Evolutionary conservation across 2,113 vertebrate genomes (phyloP), one percentile per base, ranked within the genome.

Genomic region (Cyprinodon brontotheroides): DNA sequence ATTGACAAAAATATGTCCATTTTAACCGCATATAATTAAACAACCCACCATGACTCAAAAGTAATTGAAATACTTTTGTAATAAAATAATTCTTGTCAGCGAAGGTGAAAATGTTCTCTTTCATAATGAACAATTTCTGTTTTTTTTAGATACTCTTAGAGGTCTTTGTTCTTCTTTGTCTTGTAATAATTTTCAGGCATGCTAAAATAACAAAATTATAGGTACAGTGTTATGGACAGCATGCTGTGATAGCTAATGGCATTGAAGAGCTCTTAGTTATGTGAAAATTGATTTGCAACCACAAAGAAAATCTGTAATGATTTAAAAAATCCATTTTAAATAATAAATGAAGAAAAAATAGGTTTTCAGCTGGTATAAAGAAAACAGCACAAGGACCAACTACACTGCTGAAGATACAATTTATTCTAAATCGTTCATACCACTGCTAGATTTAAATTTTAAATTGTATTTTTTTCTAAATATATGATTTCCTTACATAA

Each of bases 261-360:
- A 61, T 50, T 22, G 70, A 65, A 57, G 17, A 57, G 50, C 1
- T 22, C 11, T 72, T 39, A 45, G 59, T 48, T 29, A 39, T 48
- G 36, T 70, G 37, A 47, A 45, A 57, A 20, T 12, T 79, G 63
- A 75, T 75, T 75, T 53, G 59, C 15, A 37, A n/a, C n/a, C 37
- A 36, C 57, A 43, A 59, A 40, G 36, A 66, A 68, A 68, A 41
- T 59, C 57, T 64, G 64, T 48, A 75, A 68, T 75, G 57, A 68
- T 67, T n/a, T 0, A 10, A 5, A 36, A 50, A 48, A 12, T 57
- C 40, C 29, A 47, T 61, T 53, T 48, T 57, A 60, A n/a, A 40
- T 64, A 72, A 72, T 60, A 70, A 64, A 64, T 11, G 47, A 41
- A 17, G 20, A 40, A 38, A 8, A 13, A 40, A 40, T 4, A 4